Base-by-base conservation (phyloP, 2,113 vertebrate species). In the Lipophrys pholis region DNA sequence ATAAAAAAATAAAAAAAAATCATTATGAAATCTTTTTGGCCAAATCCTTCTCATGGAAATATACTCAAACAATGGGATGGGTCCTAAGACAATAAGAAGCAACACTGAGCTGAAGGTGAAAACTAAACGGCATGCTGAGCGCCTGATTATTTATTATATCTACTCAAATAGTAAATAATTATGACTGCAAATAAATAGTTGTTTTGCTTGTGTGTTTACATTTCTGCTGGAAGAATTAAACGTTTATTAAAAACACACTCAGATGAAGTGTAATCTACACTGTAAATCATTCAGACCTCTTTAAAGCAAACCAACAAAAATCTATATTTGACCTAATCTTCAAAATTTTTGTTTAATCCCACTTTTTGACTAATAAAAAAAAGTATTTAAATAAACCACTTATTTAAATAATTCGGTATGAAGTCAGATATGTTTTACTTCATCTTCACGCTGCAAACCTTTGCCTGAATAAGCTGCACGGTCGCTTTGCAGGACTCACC, bases 401-500 rank as follows among this genome's bases (percentile, higher is more conserved):
- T 30, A 30, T 30, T 30, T 30, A 30, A 30, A 30, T 30, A 30
- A 30, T 30, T 30, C 21, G 21, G 21, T 4, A 30, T 30, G 21
- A 30, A 30, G 21, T 30, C 21, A 30, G 21, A 30, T 62, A 14
- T 65, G 12, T 38, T 60, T 59, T 39, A 54, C 48, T 65, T 51
- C 52, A 5, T 58, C 16, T 60, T 55, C 57, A 48, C 55, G 36
- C 42, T 50, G 61, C 46, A 79, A 66, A 70, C 30, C 59, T 52
- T 45, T 52, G 54, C 55, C 54, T 81, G 65, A 67, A 46, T 42
- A 63, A 70, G 80, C 38, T 73, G 69, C 53, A 52, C 60, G 73
- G 54, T 73, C 73, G 72, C 65, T 70, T 68, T 79, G 74, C 56
- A 35, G 15, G 61, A 59, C 62, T 68, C 78, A 52, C 48, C 76